phyloP scores from a whole-genome alignment of 2,113 vertebrate species.

The Malurus cyaneus region DNA sequence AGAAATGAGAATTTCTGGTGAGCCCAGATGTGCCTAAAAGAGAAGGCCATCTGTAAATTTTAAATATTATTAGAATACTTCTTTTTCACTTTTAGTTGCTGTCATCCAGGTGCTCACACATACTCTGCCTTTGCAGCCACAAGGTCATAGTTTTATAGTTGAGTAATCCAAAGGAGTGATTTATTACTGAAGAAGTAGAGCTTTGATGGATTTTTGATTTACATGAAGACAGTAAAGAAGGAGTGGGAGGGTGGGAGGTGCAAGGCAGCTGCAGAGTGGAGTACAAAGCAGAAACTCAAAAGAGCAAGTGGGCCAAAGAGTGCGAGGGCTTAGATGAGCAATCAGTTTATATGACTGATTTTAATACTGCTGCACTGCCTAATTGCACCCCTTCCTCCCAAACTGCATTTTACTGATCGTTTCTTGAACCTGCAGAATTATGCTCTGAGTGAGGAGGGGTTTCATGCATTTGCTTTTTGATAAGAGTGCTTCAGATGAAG shows the following conservation, averaged over 20 bases:
- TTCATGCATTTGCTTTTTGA: neutral
- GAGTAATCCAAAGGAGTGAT: neutral
- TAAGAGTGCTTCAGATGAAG: neutral
- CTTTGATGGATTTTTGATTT: conserved; percentile 29
- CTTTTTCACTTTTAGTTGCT: neutral
- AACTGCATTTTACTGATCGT: neutral
- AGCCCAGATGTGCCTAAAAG: neutral
- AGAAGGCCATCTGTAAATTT: neutral
- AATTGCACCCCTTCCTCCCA: neutral
- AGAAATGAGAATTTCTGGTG: neutral
- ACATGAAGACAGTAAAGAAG: neutral
- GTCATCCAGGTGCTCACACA: neutral
- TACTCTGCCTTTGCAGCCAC: neutral
- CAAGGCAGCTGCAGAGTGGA: neutral
- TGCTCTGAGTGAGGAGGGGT: neutral
- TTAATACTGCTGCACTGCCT: neutral
- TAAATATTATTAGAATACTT: neutral
- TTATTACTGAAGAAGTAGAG: conserved; percentile 7
- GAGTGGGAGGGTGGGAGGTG: neutral
- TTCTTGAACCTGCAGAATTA: neutral
- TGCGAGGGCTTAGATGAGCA: neutral
- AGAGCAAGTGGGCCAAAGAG: neutral
- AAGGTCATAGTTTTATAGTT: neutral
- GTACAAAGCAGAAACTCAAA: neutral
- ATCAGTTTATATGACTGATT: neutral